These are phyloP conservation scores for Psilopsiagon aymara DNA, from an alignment of 2,113 vertebrate genomes.

Conservation along the genomic window DNA sequence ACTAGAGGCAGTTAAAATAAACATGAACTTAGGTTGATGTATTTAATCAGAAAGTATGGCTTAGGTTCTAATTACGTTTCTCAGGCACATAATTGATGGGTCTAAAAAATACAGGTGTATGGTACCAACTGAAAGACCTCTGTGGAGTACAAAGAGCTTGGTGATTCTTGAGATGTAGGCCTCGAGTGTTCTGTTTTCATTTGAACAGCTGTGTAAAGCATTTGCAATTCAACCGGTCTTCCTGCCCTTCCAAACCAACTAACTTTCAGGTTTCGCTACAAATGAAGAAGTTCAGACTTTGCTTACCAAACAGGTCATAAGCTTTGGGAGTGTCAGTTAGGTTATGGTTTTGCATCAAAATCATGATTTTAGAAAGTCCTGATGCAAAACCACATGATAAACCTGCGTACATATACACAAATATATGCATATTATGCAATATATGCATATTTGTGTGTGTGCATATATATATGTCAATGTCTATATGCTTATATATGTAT, in stretches of 20 bases:
- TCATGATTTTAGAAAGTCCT: neutral
- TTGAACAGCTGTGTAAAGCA: constrained; percentile 54
- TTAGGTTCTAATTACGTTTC: constrained; percentile 70
- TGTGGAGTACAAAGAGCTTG: constrained; percentile 31
- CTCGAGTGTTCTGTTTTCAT: constrained; percentile 63
- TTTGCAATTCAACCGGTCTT: neutral
- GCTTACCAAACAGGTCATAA: neutral
- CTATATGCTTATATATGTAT: neutral
- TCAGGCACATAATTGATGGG: constrained; percentile 68
- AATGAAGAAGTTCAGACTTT: neutral
- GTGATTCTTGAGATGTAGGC: constrained; percentile 61
- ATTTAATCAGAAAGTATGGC: constrained; percentile 64
- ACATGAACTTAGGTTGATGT: constrained; percentile 63
- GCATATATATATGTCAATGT: neutral
- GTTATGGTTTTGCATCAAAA: neutral
- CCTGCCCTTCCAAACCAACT: neutral
- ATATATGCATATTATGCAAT: neutral
- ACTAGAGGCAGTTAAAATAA: constrained; percentile 71
- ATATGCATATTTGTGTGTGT: neutral
- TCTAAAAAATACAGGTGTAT: constrained; percentile 69
- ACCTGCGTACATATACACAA: neutral
- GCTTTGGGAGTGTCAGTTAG: neutral
- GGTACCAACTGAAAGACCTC: constrained; percentile 56
- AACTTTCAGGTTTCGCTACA: neutral
- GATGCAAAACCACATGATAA: neutral